A percentile compares a stretch with the other conserved stretches of the same genome.
Conservation (phyloP, 2,888 invertebrate genomes). For the Hirtodrosophila cameraria region DNA sequence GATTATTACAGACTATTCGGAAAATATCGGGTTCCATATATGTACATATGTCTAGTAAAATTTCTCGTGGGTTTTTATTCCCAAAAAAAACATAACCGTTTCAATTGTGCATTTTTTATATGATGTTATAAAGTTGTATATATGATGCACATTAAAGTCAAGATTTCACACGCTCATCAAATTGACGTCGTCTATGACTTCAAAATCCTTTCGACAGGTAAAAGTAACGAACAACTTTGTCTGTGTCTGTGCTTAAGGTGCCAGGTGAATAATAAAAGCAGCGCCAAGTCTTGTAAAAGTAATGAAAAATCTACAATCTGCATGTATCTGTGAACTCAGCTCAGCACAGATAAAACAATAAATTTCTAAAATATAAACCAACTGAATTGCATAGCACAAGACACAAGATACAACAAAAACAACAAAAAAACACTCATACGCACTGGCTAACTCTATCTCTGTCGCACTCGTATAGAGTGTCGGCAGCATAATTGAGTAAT, state of each 20-base stretch:
- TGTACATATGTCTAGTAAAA: no score
- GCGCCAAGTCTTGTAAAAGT: slow-evolving; percentile 46
- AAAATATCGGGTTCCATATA: no score
- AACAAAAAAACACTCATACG: no score
- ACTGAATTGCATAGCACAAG: slow-evolving; percentile 53
- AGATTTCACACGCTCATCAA: slow-evolving; percentile 63
- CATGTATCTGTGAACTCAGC: slow-evolving; percentile 54
- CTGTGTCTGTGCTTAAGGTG: no score
- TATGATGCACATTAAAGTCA: slow-evolving; percentile 12
- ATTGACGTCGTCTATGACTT: slow-evolving; percentile 38
- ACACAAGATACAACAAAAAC: no score
- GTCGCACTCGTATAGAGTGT: slow-evolving; percentile 11
- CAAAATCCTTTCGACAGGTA: slow-evolving; percentile 14
- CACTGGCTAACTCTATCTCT: not conserved
- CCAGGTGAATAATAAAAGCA: slow-evolving; percentile 48
- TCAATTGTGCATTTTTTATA: slow-evolving; percentile 9
- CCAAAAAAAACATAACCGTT: no score
- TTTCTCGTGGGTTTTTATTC: no score
- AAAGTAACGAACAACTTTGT: slow-evolving; percentile 17
- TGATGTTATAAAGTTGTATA: not conserved
- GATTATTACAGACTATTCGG: no score
- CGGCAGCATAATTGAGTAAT: slow-evolving; percentile 72
- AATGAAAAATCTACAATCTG: slow-evolving; percentile 38
- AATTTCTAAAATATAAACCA: slow-evolving; percentile 57
- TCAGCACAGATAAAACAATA: slow-evolving; percentile 72